Conservation (phyloP, 2,888 invertebrate genomes). For the Cataglyphis albicans region DNA sequence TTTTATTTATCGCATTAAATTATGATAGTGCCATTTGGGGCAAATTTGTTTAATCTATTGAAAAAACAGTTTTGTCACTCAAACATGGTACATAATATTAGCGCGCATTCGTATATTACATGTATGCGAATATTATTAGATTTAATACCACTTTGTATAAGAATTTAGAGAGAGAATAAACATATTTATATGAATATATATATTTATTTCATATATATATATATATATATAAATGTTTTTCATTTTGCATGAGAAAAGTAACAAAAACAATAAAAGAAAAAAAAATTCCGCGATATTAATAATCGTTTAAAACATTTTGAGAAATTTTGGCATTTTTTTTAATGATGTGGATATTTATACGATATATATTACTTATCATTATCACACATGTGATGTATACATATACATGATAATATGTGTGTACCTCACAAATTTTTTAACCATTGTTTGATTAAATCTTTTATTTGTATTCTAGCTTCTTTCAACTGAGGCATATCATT, state of each 20-base stretch:
- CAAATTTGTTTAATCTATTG: conserved; percentile 71
- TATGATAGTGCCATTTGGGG: conserved; percentile 78
- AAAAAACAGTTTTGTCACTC: conserved; percentile 60
- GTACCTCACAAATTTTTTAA: conserved; percentile 72
- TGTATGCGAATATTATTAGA: conserved; percentile 59
- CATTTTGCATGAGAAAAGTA: conserved; percentile 29
- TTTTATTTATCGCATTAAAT: conserved; percentile 62
- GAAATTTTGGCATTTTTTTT: conserved; percentile 37
- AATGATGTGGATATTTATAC: background rate
- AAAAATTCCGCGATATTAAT: conserved; percentile 33
- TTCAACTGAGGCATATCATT: conserved; percentile 90
- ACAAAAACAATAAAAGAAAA: conserved; percentile 35
- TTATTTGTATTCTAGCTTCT: conserved; percentile 90
- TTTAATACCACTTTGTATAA: conserved; percentile 65
- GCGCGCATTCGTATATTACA: conserved; percentile 55
- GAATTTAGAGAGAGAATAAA: conserved; percentile 62
- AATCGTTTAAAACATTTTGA: background rate
- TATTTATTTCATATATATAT: conserved; percentile 67
- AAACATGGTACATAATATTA: conserved; percentile 47
- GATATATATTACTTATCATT: background rate
- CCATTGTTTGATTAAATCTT: conserved; percentile 88
- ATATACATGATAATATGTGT: background rate
- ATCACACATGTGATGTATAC: background rate
- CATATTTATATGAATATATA: conserved; percentile 67
- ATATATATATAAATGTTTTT: conserved; percentile 27